These are phyloP conservation scores for Caenorhabditis elegans DNA, from an alignment of 1,140 invertebrate species.

Conservation along the genomic window DNA sequence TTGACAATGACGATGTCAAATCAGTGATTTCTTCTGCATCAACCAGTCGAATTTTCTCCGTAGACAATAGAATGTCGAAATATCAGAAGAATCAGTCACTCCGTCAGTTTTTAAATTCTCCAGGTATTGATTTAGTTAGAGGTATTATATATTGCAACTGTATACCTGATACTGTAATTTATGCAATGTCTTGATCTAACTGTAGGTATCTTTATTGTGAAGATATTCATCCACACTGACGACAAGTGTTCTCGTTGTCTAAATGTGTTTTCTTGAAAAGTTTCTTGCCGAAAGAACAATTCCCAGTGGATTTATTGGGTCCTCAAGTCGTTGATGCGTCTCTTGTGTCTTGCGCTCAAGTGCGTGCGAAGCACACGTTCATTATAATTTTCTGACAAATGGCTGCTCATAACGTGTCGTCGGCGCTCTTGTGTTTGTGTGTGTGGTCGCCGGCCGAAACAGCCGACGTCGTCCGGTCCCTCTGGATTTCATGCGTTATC, in stretches of 20 bases:
- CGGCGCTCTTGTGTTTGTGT: background rate
- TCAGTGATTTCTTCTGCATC: slow-evolving; percentile 3
- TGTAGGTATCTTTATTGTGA: too few relatives aligned
- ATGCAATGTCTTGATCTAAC: too few relatives aligned
- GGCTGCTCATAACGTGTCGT: slow-evolving; percentile 27
- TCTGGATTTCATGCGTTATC: slow-evolving; percentile 27
- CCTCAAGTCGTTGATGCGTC: background rate
- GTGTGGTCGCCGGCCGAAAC: background rate
- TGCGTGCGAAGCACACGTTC: slow-evolving; percentile 18
- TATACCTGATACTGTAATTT: too few relatives aligned
- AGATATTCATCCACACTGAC: too few relatives aligned
- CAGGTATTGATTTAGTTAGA: background rate
- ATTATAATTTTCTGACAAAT: slow-evolving; percentile 34
- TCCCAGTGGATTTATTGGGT: background rate
- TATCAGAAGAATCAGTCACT: slow-evolving; percentile 1
- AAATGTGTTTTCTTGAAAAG: background rate
- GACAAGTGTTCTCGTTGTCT: too few relatives aligned
- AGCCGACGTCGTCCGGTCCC: background rate
- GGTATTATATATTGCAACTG: too few relatives aligned
- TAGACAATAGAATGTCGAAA: background rate
- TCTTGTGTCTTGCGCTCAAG: background rate
- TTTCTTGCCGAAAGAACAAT: background rate
- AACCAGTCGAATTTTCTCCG: background rate
- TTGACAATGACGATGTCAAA: slow-evolving; percentile 2
- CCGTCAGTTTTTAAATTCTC: slow-evolving; percentile 6